Evolutionary conservation across 2,888 invertebrate genomes (phyloP), one percentile per base, ranked within the genome.

Genomic region (Eupithecia vulgata): DNA sequence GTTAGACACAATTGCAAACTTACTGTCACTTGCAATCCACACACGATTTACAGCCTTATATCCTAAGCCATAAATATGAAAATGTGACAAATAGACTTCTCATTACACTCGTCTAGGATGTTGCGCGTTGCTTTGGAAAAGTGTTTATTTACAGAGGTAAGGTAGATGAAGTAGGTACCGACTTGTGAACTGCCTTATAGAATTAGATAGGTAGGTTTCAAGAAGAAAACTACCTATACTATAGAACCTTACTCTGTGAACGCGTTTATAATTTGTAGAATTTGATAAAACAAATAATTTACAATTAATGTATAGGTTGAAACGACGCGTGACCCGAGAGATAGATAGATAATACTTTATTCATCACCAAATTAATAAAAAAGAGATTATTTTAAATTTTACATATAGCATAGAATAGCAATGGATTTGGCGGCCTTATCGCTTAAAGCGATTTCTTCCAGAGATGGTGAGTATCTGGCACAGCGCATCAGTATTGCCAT

Each of bases 51-150:
- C 79, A 83, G 89, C 90, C 87, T 85, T 91, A 90, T 73, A 59
- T 12, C 74, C 52, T 76, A 68, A 72, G 81, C 75, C 72, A 76
- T 86, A 80, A 84, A 71, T 73, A 83, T 84, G 80, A 85, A 72
- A 72, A 84, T 83, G 30, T 45, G 82, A 80, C 86, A 87, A 87
- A 88, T 84, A 85, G 83, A 86, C 87, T 89, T 90, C 88, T 89
- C 34, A 34, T 61, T 61, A 34, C 34, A 57, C 57, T 57, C 57
- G n/a, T 57, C 57, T 57, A 25, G 12, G 57, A 13, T 57, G 25
- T 57, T 57, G 25, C 57, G 25, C 21, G 25, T 57, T 52, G 21
- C 48, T 52, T 52, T 25, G 57, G 25, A 57, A 57, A 57, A 57
- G 25, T 57, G 12, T 25, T 57, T 57, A 25, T 25, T 57, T 57